phyloP scores from a whole-genome alignment of 1,140 invertebrate species.

The Hypothenemus hampei region DNA sequence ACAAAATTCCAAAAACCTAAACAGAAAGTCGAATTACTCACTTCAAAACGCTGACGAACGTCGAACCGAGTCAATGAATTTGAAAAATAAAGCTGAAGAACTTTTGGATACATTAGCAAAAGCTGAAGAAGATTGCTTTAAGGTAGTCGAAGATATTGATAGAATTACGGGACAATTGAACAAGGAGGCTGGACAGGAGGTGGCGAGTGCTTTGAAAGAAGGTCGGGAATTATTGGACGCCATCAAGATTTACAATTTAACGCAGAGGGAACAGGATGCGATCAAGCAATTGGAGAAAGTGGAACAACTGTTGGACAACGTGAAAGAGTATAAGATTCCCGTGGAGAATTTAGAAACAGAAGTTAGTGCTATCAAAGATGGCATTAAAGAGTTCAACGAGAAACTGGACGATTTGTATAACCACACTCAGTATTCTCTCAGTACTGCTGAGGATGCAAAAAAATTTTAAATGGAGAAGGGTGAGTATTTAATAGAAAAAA shows the following conservation, averaged over 20 bases:
- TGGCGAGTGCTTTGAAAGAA: constrained; percentile 70
- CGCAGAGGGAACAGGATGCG: constrained; percentile 47
- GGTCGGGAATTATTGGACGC: constrained; percentile 64
- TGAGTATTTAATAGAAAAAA: constrained; percentile 30
- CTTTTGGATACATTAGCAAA: constrained; percentile 50
- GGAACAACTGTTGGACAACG: constrained; percentile 59
- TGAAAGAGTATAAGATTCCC: constrained; percentile 61
- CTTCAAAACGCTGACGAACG: constrained; percentile 49
- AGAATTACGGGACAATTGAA: constrained; percentile 61
- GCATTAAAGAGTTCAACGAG: constrained; percentile 56
- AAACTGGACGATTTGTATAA: constrained; percentile 70
- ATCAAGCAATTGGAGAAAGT: constrained; percentile 57
- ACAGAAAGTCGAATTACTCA: constrained; percentile 49
- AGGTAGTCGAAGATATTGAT: constrained; percentile 61
- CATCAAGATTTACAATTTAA: constrained; percentile 59
- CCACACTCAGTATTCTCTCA: constrained; percentile 58
- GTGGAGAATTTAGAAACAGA: constrained; percentile 55
- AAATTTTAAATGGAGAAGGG: constrained; percentile 56
- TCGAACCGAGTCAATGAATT: constrained; percentile 50
- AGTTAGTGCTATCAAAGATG: constrained; percentile 52
- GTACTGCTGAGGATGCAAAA: constrained; percentile 57
- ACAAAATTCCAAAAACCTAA: constrained; percentile 52
- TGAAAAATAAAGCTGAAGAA: constrained; percentile 53
- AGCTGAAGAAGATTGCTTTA: constrained; percentile 50
- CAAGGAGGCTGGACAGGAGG: constrained; percentile 62